Conservation (phyloP, 2,113 vertebrate genomes). For the Platysteira castanea region DNA sequence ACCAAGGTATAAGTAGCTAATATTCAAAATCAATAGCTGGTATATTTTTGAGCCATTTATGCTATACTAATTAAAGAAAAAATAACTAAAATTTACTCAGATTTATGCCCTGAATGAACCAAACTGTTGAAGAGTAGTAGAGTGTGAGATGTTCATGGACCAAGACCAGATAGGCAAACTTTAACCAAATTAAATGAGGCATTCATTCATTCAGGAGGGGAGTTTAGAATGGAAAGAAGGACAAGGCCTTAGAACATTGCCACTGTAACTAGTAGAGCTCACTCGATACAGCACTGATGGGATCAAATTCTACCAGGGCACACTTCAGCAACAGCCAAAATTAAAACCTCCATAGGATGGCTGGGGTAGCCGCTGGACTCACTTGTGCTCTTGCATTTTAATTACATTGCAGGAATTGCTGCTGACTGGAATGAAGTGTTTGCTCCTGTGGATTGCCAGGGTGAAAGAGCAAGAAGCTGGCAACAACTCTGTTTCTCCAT, state of each 20-base stretch:
- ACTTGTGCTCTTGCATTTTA: background rate
- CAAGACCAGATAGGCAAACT: background rate
- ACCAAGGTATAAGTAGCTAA: background rate
- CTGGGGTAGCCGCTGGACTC: background rate
- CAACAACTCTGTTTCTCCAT: background rate
- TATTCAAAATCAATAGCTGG: background rate
- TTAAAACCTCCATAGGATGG: background rate
- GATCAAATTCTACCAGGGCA: background rate
- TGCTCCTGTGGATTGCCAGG: background rate
- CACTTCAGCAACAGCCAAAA: background rate
- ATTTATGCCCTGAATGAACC: background rate
- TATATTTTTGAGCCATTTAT: background rate
- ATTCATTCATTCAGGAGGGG: background rate
- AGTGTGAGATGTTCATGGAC: background rate
- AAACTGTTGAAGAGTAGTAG: background rate
- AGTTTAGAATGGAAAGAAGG: background rate
- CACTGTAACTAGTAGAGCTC: background rate
- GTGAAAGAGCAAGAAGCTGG: background rate
- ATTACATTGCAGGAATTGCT: background rate
- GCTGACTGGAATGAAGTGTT: background rate
- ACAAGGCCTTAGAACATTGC: background rate
- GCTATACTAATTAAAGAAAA: background rate
- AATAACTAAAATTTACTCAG: background rate
- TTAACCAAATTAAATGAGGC: background rate
- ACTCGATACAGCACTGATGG: background rate